phyloP scores from a whole-genome alignment of 1,140 invertebrate genomes.

The Drosophila sp. region DNA sequence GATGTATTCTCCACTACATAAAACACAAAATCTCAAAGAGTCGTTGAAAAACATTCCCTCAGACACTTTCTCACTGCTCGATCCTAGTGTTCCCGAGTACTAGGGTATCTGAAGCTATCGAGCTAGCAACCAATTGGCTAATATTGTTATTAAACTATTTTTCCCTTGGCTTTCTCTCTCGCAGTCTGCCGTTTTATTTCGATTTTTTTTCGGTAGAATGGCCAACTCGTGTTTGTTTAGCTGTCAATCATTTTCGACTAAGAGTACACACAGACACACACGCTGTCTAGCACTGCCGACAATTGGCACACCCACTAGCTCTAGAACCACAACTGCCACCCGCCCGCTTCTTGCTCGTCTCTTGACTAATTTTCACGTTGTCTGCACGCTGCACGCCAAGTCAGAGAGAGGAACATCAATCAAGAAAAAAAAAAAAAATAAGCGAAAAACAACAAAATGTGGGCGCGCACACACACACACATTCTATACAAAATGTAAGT shows the following conservation, averaged over 20 bases:
- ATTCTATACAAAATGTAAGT: neutral
- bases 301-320: conserved; percentile 4
- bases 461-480: conserved; percentile 1
- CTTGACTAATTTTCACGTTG: conserved; percentile 75
- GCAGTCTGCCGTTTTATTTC: conserved; percentile 21
- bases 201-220: conserved; percentile 13
- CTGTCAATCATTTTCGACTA: conserved; percentile 62
- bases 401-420: conserved; percentile 58
- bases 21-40: no score
- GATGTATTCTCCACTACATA: no score
- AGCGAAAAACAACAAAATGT: conserved; percentile 1
- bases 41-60: no score
- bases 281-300: neutral
- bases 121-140: conserved; percentile 7
- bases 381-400: conserved; percentile 54
- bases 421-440: conserved; percentile 52
- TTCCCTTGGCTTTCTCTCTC: neutral
- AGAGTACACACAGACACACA: conserved; percentile 2
- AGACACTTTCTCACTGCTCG: no score
- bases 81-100: neutral
- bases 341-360: conserved; percentile 36
- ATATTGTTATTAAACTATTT: conserved; percentile 1
- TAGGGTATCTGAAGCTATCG: conserved; percentile 7
- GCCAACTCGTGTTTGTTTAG: conserved; percentile 30
- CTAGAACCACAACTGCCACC: neutral